phyloP scores from a whole-genome alignment of 1,140 invertebrate species.

The Choristoneura fumiferana region DNA sequence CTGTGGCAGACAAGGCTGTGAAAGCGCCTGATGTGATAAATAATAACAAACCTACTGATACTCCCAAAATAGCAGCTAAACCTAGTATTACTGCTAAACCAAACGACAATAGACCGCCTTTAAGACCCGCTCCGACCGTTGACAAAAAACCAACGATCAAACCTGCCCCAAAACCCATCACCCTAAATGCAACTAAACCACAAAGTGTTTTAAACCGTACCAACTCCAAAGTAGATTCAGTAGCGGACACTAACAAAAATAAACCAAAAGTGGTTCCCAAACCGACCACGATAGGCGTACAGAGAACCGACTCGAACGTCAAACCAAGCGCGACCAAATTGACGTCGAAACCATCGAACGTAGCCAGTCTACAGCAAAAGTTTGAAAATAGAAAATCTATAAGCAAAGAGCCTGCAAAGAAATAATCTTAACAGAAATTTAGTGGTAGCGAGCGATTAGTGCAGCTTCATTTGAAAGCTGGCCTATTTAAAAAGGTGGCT shows the following conservation, averaged over 20 bases:
- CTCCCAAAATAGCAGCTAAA: slow-evolving; percentile 56
- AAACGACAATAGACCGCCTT: slow-evolving; percentile 58
- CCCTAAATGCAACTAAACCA: slow-evolving; percentile 40
- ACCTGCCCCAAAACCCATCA: slow-evolving; percentile 50
- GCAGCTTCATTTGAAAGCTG: neutral
- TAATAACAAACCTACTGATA: slow-evolving; percentile 63
- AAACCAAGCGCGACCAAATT: slow-evolving; percentile 74
- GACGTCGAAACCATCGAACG: slow-evolving; percentile 81
- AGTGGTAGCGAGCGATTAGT: neutral
- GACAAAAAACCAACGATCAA: slow-evolving; percentile 56
- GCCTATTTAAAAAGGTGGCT: no score
- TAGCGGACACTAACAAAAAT: slow-evolving; percentile 66
- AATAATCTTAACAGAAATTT: slow-evolving; percentile 35
- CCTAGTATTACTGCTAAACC: slow-evolving; percentile 46
- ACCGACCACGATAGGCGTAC: slow-evolving; percentile 46
- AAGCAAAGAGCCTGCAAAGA: slow-evolving; percentile 62
- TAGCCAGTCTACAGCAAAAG: slow-evolving; percentile 86
- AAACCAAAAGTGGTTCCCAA: slow-evolving; percentile 68
- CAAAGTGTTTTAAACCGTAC: slow-evolving; percentile 36
- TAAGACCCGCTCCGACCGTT: slow-evolving; percentile 45
- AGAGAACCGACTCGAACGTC: slow-evolving; percentile 61
- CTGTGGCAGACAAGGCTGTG: slow-evolving; percentile 62
- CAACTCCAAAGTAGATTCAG: slow-evolving; percentile 59
- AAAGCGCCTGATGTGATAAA: slow-evolving; percentile 82
- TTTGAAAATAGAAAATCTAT: slow-evolving; percentile 81